Base-by-base conservation (phyloP, 2,888 invertebrate genomes). In the Ectemnius cavifrons region DNA sequence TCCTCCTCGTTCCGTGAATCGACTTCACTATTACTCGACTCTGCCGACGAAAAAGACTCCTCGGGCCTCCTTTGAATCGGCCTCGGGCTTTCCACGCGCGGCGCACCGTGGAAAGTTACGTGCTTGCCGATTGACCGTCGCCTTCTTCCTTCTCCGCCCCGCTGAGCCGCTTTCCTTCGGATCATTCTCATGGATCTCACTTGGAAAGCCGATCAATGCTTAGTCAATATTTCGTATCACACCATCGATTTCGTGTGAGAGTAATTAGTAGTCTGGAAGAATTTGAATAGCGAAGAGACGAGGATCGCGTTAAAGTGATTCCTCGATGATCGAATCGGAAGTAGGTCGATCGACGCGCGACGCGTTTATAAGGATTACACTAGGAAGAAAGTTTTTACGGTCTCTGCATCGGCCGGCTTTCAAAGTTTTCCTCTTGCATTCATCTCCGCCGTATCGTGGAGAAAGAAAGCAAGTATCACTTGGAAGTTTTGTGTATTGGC, bases 1-100 rank as follows among this genome's bases (percentile, higher is more conserved):
- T 52, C 52, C 52, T 52, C 16, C 75, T 80, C 66, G 70, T 83
- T 84, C 84, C 82, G 85, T 87, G 85, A 81, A 85, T 86, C 85
- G 82, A 85, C 86, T 86, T 84, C 81, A 71, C 86, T 84, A 84
- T 84, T 85, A 79, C 82, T 77, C 52, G 84, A 6, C 37, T 6
- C 37, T 37, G 8, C 37, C 37, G 8, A 69, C 73, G 78, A 78
- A 74, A 74, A 77, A 67, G 69, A 65, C 62, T 68, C 46, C 73
- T 59, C 47, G 59, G 11, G 28, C n/a, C 8, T 37, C 28, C 37
- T 27, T 71, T 67, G 77, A 68, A 61, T 67, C 76, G 81, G 63
- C 59, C 37, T 59, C 58, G 73, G 71, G 82, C 82, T 83, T 84
- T 82, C 82, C 84, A 81, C 73, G 64, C 37, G 37, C 8, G 57